Evolutionary conservation across 2,797 vertebrate genomes (phyloP).

Genomic region (Onychomys arenicola): DNA sequence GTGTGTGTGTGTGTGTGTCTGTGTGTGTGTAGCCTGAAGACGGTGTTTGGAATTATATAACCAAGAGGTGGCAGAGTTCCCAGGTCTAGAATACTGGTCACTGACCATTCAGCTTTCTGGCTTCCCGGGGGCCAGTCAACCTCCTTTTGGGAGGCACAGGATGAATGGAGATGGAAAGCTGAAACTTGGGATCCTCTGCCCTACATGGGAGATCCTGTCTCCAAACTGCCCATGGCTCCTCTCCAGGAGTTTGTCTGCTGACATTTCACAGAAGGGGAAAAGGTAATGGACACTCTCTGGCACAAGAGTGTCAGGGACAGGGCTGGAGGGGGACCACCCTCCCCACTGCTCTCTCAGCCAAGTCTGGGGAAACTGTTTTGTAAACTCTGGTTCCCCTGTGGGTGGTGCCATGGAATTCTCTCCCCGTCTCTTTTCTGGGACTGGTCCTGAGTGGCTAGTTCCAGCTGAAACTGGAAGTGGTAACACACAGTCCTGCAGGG

Average conservation of each 20-base stretch:
- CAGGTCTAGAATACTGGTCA: conserved; percentile 63
- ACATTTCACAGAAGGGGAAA: conserved; percentile 59
- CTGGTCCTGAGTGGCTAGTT: conserved; percentile 56
- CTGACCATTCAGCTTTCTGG: not conserved
- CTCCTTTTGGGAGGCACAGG: conserved; percentile 36
- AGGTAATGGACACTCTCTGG: conserved; percentile 10
- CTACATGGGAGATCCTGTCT: conserved; percentile 32
- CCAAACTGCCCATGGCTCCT: not conserved
- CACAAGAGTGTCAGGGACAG: not conserved
- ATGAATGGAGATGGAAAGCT: conserved; percentile 66
- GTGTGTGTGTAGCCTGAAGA: too few species aligned
- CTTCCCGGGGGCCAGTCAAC: not conserved
- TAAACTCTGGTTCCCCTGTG: conserved; percentile 72
- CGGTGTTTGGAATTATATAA: conserved; percentile 67
- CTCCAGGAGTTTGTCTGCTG: conserved; percentile 58
- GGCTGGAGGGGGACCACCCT: conserved; percentile 64
- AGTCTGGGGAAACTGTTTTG: conserved; percentile 21
- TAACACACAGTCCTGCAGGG: conserved; percentile 44
- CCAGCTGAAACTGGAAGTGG: conserved; percentile 54
- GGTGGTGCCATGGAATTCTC: conserved; percentile 67
- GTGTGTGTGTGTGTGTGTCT: too few species aligned
- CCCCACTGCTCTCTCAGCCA: conserved; percentile 21
- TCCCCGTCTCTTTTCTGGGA: conserved; percentile 77
- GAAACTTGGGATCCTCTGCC: conserved; percentile 27
- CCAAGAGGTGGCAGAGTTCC: conserved; percentile 64